Base-by-base conservation (phyloP, 2,113 vertebrate genomes). In the Seriola quinqueradiata region DNA sequence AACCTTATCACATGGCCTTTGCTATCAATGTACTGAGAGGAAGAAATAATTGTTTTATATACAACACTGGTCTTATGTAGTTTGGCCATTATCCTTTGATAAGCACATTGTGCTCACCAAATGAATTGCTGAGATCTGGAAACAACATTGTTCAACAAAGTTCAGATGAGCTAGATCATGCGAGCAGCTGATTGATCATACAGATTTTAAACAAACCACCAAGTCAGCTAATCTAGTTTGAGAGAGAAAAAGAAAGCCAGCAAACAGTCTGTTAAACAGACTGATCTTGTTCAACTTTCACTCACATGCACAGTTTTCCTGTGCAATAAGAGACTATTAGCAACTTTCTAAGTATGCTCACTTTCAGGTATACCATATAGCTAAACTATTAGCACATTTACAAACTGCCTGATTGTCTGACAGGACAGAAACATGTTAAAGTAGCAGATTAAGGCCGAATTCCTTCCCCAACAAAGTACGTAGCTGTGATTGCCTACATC, bases 1-100 rank as follows among this genome's bases (percentile, higher is more conserved):
- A 38, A 23, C 5, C 3, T 42, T 71, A 75, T 86, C 68, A 83
- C 64, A 83, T 85, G 76, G 46, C 55, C 28, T 16, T 69, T 2
- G 28, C 28, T 28, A 28, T 28, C 28, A 28, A 28, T 28, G 28
- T 28, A 28, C 28, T 28, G 28, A 28, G 2, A 28, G 28, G 28
- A 28, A 28, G 46, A 48, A 48, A 19, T 50, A 19, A 16, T 46
- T 17, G 0, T 5, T 50, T 19, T 50, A 50, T 50, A 19, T 50
- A 50, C 4, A 66, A n/a, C 3, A 9, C 9, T 10, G 17, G 16
- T 61, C 2, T 28, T 42, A 5, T 72, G 14, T 61, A 16, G 19
- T 17, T 40, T 64, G 21, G 46, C 32, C 32, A 52, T 13, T 38
- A 64, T 52, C 8, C 32, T 32, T 23, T 40, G 14, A 21, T 54